Evolutionary conservation across 1,140 invertebrate species (phyloP).

Genomic region (Lucilia cuprina): DNA sequence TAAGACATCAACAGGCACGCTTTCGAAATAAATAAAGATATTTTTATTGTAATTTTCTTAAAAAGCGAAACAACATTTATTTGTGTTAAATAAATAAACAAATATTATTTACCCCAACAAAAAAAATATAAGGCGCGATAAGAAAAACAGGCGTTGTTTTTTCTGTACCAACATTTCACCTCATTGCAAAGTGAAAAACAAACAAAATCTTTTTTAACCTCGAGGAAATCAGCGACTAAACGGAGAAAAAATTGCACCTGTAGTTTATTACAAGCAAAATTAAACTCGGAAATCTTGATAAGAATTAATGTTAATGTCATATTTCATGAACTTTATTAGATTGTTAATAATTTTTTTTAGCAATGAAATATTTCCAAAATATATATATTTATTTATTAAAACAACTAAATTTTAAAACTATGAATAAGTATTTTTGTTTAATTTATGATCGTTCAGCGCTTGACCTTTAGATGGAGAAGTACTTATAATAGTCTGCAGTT

Average conservation of each 20-base stretch:
- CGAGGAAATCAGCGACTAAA: background rate
- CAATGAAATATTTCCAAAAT: too few species aligned
- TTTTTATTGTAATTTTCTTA: background rate
- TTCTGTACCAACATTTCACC: background rate
- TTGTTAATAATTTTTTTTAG: background rate
- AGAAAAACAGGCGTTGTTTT: background rate
- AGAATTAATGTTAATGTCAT: background rate
- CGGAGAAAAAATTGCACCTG: background rate
- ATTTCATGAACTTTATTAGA: background rate
- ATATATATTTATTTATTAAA: too few species aligned
- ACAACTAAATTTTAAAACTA: too few species aligned
- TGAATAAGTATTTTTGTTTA: too few species aligned
- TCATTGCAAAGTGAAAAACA: background rate
- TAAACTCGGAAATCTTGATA: background rate
- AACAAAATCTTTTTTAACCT: background rate
- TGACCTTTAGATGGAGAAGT: too few species aligned
- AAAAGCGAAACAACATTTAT: background rate
- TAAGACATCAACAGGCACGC: background rate
- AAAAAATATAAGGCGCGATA: background rate
- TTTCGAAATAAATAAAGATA: background rate
- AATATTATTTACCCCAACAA: background rate
- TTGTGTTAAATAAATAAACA: constrained; percentile 12
- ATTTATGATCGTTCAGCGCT: too few species aligned
- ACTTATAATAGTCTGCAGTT: too few species aligned
- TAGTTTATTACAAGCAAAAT: background rate